These are phyloP conservation scores for Drosophila mojavensis DNA, from an alignment of 1,140 invertebrate species.

Conservation along the genomic window DNA sequence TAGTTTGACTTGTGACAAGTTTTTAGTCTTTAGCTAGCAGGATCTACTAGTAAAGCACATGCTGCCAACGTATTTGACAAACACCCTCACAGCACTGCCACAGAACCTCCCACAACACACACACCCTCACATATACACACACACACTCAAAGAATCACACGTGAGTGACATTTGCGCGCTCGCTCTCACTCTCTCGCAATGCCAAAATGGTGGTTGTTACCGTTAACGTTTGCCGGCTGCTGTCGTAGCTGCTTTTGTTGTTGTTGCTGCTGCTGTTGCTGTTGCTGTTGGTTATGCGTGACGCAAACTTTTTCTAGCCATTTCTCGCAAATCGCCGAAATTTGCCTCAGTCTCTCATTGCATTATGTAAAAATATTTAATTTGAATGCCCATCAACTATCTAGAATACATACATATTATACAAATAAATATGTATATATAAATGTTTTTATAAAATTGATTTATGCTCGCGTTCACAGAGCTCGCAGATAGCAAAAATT, in stretches of 20 bases:
- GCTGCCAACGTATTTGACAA: conserved; percentile 38
- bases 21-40: conserved; percentile 15
- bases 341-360: not conserved
- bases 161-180: conserved; percentile 33
- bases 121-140: not conserved
- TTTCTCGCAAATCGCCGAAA: conserved; percentile 24
- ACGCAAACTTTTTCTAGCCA: conserved; percentile 49
- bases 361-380: conserved; percentile 35
- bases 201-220: conserved; percentile 63
- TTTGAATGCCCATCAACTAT: conserved; percentile 15
- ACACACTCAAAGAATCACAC: conserved; percentile 12
- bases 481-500: conserved; percentile 31
- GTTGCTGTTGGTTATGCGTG: conserved; percentile 22
- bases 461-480: conserved; percentile 28
- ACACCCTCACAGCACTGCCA: conserved; percentile 48
- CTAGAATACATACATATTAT: not conserved
- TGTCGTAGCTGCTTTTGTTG: conserved; percentile 41
- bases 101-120: conserved; percentile 6
- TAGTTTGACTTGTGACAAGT: conserved; percentile 19
- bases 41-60: conserved; percentile 28
- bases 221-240: conserved; percentile 70
- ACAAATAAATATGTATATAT: conserved; percentile 11
- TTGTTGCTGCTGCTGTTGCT: conserved; percentile 13
- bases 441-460: conserved; percentile 15
- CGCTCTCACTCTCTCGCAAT: conserved; percentile 18